These are phyloP conservation scores for Leuciscus waleckii DNA, from an alignment of 2,797 vertebrate genomes.

Conservation along the genomic window DNA sequence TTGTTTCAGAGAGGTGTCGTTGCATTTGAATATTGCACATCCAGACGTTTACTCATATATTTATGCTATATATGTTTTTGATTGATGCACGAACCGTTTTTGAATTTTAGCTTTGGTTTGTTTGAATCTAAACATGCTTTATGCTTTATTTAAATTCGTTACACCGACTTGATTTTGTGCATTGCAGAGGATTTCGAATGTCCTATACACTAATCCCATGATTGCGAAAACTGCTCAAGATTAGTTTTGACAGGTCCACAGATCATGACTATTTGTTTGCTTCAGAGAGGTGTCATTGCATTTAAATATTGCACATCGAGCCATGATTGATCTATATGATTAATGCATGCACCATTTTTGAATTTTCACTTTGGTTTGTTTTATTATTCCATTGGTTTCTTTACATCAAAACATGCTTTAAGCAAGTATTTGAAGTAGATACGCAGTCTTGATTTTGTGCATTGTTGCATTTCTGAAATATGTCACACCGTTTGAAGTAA, in stretches of 20 bases:
- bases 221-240: constrained; percentile 41
- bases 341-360: neutral
- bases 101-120: neutral
- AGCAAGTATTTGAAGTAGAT: neutral
- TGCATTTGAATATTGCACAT: constrained; percentile 64
- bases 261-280: constrained; percentile 51
- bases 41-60: neutral
- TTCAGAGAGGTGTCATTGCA: constrained; percentile 56
- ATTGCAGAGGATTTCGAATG: constrained; percentile 33
- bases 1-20: constrained; percentile 57
- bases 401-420: neutral
- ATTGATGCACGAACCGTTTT: neutral
- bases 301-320: constrained; percentile 59
- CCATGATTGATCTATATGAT: neutral
- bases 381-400: neutral
- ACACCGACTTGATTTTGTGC: constrained; percentile 10
- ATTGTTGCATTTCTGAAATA: neutral
- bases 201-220: constrained; percentile 24
- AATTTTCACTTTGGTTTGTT: neutral
- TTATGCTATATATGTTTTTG: neutral
- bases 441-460: neutral
- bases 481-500: neutral
- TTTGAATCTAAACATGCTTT: neutral
- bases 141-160: neutral
- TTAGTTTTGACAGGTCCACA: constrained; percentile 18